Conservation (phyloP, 2,113 vertebrate genomes). For the Callospermophilus lateralis region DNA sequence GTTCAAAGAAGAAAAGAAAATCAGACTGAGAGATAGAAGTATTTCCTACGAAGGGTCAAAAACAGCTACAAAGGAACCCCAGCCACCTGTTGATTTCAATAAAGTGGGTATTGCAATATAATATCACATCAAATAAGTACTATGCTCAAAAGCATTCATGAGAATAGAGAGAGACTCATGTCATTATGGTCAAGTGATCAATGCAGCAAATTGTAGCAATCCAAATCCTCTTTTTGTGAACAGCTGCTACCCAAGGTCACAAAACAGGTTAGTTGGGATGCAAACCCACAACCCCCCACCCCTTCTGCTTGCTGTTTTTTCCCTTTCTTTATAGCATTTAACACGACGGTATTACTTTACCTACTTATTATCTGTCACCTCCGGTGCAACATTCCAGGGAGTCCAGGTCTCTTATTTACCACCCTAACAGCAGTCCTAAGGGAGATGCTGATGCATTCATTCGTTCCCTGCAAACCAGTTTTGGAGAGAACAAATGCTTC, state of each 20-base stretch:
- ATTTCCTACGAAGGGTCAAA: background rate
- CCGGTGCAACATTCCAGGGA: background rate
- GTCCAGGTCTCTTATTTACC: background rate
- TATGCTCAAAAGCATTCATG: background rate
- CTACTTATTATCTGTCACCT: too few species aligned
- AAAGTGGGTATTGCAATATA: background rate
- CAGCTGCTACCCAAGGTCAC: background rate
- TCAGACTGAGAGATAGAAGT: background rate
- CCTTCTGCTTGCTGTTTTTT: too few species aligned
- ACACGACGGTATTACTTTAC: background rate
- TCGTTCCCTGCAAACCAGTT: background rate
- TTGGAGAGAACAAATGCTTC: background rate
- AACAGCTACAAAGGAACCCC: background rate
- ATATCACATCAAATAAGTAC: background rate
- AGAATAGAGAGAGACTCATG: background rate
- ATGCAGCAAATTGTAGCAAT: background rate
- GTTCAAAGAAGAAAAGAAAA: background rate
- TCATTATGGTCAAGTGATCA: background rate
- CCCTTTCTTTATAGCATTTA: background rate
- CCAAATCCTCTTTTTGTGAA: accelerated
- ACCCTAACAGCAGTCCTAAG: background rate
- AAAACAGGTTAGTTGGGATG: background rate
- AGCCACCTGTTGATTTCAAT: background rate
- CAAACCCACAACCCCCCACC: background rate
- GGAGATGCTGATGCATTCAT: background rate